Base-by-base conservation (phyloP, 2,113 vertebrate species). In the Hypocryptadius cinnamomeus region DNA sequence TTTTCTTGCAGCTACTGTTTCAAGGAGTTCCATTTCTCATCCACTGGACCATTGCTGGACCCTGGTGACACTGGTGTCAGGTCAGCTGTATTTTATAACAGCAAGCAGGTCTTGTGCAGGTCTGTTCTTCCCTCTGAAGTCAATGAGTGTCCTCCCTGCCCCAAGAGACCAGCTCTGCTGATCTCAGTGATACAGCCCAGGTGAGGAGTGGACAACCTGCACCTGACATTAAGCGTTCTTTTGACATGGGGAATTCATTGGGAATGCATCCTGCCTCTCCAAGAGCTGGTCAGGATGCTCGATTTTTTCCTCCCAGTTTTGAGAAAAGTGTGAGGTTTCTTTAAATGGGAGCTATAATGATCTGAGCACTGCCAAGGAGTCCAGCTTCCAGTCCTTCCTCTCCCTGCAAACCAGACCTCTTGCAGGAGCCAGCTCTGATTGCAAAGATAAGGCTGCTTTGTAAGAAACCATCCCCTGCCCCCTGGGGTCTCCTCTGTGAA, bases 401-500 rank as follows among this genome's bases (percentile, higher is more conserved):
- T 95, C 56, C 20, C 15, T 63, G 76, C 20, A 77, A 93, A 77
- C 56, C 69, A 3, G 2, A 33, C 51, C 51, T 85, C 85, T 83
- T 85, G 30, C 60, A 50, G n/a, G 77, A 88, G 92, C 39, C 79
- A 56, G 83, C 88, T 95, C 92, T 95, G 85, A 91, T 93, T 0
- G 1, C 31, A 68, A 51, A 90, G 92, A 96, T 78, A 91, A 93
- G 65, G 61, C 90, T 92, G 68, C 86, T 92, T 59, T 95, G 69
- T 95, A 25, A 94, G 83, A 86, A 83, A 61, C 85, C 76, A 66
- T 80, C 68, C 86, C 66, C 48, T 84, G 83, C 92, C 83, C 89
- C 95, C 95, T 74, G 94, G 87, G 92, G 71, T 93, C 65, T 95
- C 45, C 68, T 88, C 73, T 96, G 85, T 96, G 95, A 93, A 93